Evolutionary conservation across 2,113 vertebrate genomes (phyloP), one percentile per base, ranked within the genome.

Genomic region (Anseranas semipalmata): DNA sequence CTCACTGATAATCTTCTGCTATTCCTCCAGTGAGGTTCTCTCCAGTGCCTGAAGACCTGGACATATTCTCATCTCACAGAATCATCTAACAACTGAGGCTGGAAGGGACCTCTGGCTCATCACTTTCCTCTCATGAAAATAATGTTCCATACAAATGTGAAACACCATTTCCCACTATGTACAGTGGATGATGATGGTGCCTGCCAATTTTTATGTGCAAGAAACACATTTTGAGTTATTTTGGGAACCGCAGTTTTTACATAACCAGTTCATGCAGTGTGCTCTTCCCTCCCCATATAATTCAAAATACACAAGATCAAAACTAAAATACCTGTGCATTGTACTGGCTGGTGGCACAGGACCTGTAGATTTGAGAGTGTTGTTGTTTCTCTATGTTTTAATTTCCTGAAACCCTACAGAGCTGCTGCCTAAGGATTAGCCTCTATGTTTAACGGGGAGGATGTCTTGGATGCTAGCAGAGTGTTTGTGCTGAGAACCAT

Each of bases 361-460:
- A 59, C 32, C 12, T 50, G 41, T 27, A 70, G 32, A 50, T 45
- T 16, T 77, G 12, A 65, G 20, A 56, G 30, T 14, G 21, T 12
- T 84, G 28, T 7, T 65, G 19, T 70, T 70, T 21, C 18, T 67
- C 50, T 75, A 32, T 6, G 22, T 56, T 85, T 68, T 65, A 19
- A 35, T 77, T 90, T 87, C 68, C 28, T 55, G 59, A 60, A 90
- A 59, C 16, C 5, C 14, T 87, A 33, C 12, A 41, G 52, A 73
- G 20, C 24, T 52, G 41, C 45, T 59, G 8, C 12, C 17, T 27
- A 17, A 75, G 15, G 22, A 39, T 46, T 46, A 58, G 56, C 28
- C 6, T 58, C 41, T 0, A 0, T 39, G 12, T 48, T 85, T 81
- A 39, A 12, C 55, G 17, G 15, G 15, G 37, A 70, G 28, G 10